These are phyloP conservation scores for Amniataba percoides DNA, from an alignment of 2,797 vertebrate species.

Conservation along the genomic window DNA sequence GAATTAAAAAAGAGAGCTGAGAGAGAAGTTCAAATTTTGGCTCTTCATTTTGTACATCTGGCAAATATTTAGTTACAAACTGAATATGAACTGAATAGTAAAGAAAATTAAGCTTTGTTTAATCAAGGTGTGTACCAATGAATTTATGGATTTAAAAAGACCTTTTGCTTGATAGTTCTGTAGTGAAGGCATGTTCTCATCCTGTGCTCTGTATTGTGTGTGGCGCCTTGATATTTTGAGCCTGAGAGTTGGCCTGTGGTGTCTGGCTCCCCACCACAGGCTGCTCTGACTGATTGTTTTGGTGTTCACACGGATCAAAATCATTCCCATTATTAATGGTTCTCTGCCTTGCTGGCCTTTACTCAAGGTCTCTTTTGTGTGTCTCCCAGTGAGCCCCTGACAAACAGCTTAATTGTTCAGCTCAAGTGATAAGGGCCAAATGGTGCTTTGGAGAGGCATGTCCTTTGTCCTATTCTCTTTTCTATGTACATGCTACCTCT, in stretches of 20 bases:
- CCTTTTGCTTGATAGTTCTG: not conserved
- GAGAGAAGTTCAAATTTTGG: too few species aligned
- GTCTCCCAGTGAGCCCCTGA: slow-evolving; percentile 24
- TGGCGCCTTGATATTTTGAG: not conserved
- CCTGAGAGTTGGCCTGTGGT: not conserved
- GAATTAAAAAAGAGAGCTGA: too few species aligned
- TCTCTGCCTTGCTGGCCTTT: slow-evolving; percentile 27
- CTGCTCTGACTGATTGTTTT: slow-evolving; percentile 13
- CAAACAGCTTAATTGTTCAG: slow-evolving; percentile 54
- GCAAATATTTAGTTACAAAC: too few species aligned
- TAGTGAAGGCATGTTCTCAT: not conserved
- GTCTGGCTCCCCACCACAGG: not conserved
- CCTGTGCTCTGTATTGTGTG: not conserved
- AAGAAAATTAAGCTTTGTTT: not conserved
- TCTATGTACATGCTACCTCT: too few species aligned
- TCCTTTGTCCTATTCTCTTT: too few species aligned
- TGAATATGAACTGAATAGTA: not conserved
- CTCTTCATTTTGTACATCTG: too few species aligned
- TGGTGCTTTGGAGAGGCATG: slow-evolving; percentile 23
- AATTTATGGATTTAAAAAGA: too few species aligned
- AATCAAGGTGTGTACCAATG: not conserved
- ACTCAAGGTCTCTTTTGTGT: slow-evolving; percentile 37
- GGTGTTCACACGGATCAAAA: slow-evolving; percentile 15
- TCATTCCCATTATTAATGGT: slow-evolving; percentile 29
- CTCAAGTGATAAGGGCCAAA: slow-evolving; percentile 35